Evolutionary conservation across 2,888 invertebrate genomes (phyloP).

Genomic region (Pomacea canaliculata): DNA sequence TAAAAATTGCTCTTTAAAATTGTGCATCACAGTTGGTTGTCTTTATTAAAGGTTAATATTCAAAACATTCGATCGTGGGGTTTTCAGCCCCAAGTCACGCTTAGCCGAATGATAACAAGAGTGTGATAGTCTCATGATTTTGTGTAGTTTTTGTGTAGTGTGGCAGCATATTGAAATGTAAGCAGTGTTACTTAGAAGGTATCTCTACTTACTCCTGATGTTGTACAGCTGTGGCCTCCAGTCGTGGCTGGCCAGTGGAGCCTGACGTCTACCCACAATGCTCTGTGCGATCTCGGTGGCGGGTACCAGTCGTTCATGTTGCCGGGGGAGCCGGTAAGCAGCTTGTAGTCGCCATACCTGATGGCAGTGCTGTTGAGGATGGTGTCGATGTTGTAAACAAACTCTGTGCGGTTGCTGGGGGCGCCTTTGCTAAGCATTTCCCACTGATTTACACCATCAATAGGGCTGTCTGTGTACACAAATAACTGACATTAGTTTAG

Average conservation of each 20-base stretch:
- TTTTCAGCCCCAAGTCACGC: too few species aligned
- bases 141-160: too few species aligned
- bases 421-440: conserved; percentile 25
- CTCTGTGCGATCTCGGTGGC: background rate
- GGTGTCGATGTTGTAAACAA: conserved; percentile 30
- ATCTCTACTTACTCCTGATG: conserved; percentile 3
- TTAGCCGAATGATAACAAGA: too few species aligned
- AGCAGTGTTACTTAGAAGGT: too few species aligned
- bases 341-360: conserved; percentile 11
- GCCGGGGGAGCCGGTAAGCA: conserved; percentile 8
- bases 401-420: conserved; percentile 20
- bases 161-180: too few species aligned
- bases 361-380: conserved; percentile 8
- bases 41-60: too few species aligned
- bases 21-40: too few species aligned
- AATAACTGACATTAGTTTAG: too few species aligned
- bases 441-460: conserved; percentile 34
- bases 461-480: conserved; percentile 6
- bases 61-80: too few species aligned
- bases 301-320: conserved; percentile 7
- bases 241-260: background rate
- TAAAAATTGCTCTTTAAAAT: too few species aligned
- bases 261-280: background rate
- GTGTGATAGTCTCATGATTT: too few species aligned
- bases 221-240: conserved; percentile 12